Evolutionary conservation across 2,888 invertebrate genomes (phyloP).

Genomic region (Microctonus hyperodae): DNA sequence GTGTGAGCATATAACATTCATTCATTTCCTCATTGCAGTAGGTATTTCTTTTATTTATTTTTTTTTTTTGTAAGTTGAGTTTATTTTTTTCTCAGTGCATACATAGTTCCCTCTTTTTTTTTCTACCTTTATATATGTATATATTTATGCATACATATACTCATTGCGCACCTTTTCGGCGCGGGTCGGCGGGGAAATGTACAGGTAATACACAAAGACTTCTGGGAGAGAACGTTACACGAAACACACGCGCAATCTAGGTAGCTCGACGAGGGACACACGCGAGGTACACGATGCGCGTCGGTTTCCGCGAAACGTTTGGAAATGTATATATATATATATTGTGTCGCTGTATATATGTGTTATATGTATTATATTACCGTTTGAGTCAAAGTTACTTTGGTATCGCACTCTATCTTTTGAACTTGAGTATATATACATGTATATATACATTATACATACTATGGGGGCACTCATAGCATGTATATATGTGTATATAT

Average conservation of each 20-base stretch:
- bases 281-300: slow-evolving; percentile 28
- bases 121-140: neutral
- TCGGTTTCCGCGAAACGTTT: slow-evolving; percentile 40
- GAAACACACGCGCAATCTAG: slow-evolving; percentile 22
- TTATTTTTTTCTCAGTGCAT: neutral
- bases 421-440: neutral
- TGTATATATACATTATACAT: too few relatives aligned
- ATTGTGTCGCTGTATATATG: neutral
- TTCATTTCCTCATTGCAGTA: neutral
- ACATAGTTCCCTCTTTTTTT: slow-evolving; percentile 9
- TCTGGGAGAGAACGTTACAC: slow-evolving; percentile 29
- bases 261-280: slow-evolving; percentile 14
- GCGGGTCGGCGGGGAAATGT: neutral
- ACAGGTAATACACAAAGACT: slow-evolving; percentile 20
- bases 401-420: slow-evolving; percentile 15
- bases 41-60: slow-evolving; percentile 2
- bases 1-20: neutral
- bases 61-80: too few relatives aligned
- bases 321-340: slow-evolving; percentile 26
- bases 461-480: too few relatives aligned
- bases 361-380: slow-evolving; percentile 7
- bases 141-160: too few relatives aligned
- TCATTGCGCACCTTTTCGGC: slow-evolving; percentile 12
- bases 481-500: neutral
- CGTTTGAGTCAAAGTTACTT: slow-evolving; percentile 1